Percentiles rank a stretch among this genome's conserved stretches.
These are phyloP conservation scores for Glossophaga mutica DNA, from an alignment of 2,797 vertebrate species.

Conservation along the genomic window DNA sequence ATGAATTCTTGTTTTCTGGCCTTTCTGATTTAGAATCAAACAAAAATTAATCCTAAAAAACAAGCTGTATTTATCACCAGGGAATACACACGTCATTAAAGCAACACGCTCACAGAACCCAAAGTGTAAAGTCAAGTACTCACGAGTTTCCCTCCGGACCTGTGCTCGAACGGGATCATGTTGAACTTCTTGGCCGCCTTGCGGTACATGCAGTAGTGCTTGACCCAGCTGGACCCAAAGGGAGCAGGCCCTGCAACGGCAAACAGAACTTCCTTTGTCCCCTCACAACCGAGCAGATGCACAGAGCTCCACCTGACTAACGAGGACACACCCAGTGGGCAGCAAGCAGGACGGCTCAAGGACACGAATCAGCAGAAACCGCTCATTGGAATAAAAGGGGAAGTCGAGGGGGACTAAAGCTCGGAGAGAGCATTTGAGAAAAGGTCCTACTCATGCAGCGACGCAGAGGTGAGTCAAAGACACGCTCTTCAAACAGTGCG, in stretches of 20 bases:
- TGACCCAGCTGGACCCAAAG: conserved; percentile 98
- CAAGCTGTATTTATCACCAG: not conserved
- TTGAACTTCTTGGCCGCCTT: conserved; percentile 95
- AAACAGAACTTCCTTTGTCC: not conserved
- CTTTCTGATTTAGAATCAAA: not conserved
- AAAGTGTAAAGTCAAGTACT: conserved; percentile 67
- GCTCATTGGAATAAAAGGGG: not conserved
- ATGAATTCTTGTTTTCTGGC: not conserved
- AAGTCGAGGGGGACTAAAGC: not conserved
- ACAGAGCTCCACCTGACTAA: not conserved
- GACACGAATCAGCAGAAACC: not conserved
- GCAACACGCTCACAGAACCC: not conserved
- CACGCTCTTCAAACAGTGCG: not conserved
- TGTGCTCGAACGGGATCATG: conserved; percentile 96
- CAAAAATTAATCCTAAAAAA: not conserved
- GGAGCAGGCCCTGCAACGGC: conserved; percentile 91
- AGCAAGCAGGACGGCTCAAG: not conserved
- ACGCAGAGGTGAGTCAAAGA: not conserved
- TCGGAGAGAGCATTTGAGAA: not conserved
- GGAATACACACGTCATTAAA: not conserved
- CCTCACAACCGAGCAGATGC: not conserved
- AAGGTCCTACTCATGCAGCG: not conserved
- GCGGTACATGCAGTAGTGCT: conserved; percentile 95
- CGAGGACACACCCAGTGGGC: not conserved
- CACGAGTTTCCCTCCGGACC: conserved; percentile 95